Base-by-base conservation (phyloP, 2,797 vertebrate genomes). In the Dryobates pubescens region DNA sequence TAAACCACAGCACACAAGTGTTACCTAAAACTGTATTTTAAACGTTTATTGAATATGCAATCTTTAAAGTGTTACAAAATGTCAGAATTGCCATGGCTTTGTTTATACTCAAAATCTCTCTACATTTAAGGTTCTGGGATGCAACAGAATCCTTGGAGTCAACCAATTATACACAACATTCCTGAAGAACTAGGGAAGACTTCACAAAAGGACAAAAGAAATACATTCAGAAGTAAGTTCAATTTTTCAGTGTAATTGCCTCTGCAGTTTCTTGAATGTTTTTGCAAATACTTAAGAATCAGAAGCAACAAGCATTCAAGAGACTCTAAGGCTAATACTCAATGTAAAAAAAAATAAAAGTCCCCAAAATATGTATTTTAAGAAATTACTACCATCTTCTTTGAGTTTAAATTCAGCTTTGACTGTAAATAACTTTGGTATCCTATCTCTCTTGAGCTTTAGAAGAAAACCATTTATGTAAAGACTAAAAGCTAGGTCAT, bases 121-220 rank as follows among this genome's bases (percentile, higher is more conserved):
- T 38, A 20, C 45, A 88, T 10, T 82, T 86, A 79, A 86, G 34
- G 30, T 36, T 6, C 61, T 79, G 57, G 15, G 29, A 93, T 29
- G 45, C 73, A 94, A 80, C 38, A 15, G 20, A 89, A 78, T 32
- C 17, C 54, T 86, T 84, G 54, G 82, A 87, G 82, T n/a, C 36
- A 73, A 86, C 62, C 73, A 45, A 90, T 86, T 90, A 89, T 64
- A 93, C 47, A 73, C 34, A 71, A 58, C 74, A 86, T 86, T 94
- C 82, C 92, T 68, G 36, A 93, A 82, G 77, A 94, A 93, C 77
- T 88, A 88, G 61, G 47, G 17, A 49, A 95, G 57, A 51, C 68
- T 89, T 93, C 30, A 65, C 54, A 65, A 86, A 91, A 73, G 38
- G 24, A 81, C 63, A 69, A 83, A 90, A 65, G 75, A 75, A 81